phyloP scores from a whole-genome alignment of 2,113 vertebrate species.

The Pteruthius melanotis region DNA sequence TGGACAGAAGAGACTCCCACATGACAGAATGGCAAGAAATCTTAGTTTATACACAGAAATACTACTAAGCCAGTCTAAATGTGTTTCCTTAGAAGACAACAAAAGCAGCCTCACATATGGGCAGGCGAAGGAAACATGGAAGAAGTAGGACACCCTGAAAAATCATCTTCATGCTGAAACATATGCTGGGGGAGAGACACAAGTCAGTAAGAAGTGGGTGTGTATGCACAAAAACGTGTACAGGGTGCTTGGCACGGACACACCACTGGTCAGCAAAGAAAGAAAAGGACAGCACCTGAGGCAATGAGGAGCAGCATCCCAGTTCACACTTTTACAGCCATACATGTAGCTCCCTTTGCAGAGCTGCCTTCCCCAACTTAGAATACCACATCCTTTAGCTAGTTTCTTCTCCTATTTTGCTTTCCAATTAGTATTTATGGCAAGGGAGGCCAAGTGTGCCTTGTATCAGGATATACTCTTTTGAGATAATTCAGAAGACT shows the following conservation, averaged over 20 bases:
- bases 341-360: background rate
- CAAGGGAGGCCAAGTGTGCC: background rate
- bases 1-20: background rate
- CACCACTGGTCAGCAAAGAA: background rate
- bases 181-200: background rate
- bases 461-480: background rate
- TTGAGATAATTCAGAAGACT: background rate
- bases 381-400: background rate
- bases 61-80: background rate
- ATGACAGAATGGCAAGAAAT: background rate
- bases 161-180: background rate
- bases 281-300: background rate
- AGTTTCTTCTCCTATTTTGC: background rate
- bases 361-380: background rate
- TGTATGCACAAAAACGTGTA: background rate
- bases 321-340: background rate
- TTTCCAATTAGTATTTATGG: background rate
- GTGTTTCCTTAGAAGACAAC: background rate
- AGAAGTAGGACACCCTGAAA: background rate
- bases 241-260: background rate
- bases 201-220: background rate
- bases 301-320: background rate
- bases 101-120: background rate
- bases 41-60: background rate
- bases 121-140: fast-evolving